A percentile compares a stretch with the other conserved stretches of the same genome.
Evolutionary conservation across 2,888 invertebrate species (phyloP).

Genomic region (Brenthis daphne): DNA sequence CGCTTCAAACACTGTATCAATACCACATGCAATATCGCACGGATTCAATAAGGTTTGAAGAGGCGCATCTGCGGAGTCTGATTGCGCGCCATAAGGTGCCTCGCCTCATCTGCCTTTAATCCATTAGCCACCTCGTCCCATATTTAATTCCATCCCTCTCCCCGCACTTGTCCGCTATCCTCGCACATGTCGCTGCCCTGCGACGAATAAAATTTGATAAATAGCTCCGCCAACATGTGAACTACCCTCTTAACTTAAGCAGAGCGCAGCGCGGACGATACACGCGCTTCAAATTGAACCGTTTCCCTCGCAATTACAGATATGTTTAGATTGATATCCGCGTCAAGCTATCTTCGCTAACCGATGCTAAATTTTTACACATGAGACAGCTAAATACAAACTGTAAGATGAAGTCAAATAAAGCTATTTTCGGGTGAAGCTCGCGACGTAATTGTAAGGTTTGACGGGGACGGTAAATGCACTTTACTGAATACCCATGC

Average conservation of each 20-base stretch:
- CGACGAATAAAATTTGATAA: slow-evolving; percentile 80
- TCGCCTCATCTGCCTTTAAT: slow-evolving; percentile 69
- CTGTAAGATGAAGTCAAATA: slow-evolving; percentile 40
- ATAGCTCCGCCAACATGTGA: slow-evolving; percentile 79
- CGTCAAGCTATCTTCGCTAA: slow-evolving; percentile 69
- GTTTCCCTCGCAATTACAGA: slow-evolving; percentile 38
- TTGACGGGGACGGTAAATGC: slow-evolving; percentile 75
- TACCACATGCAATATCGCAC: slow-evolving; percentile 18
- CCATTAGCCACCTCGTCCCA: slow-evolving; percentile 75
- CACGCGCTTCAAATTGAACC: slow-evolving; percentile 43
- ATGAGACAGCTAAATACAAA: slow-evolving; percentile 40
- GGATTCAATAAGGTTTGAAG: slow-evolving; percentile 35
- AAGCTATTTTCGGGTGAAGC: slow-evolving; percentile 44
- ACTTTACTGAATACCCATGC: slow-evolving; percentile 75
- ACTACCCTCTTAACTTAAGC: slow-evolving; percentile 81
- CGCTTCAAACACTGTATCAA: slow-evolving; percentile 5
- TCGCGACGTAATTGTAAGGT: slow-evolving; percentile 60
- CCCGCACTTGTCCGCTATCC: slow-evolving; percentile 68
- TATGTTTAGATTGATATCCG: slow-evolving; percentile 39
- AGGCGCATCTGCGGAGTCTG: slow-evolving; percentile 66
- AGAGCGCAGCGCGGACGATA: slow-evolving; percentile 52
- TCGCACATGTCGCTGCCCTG: slow-evolving; percentile 77
- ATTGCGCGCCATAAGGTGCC: slow-evolving; percentile 72
- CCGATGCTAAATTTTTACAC: slow-evolving; percentile 47
- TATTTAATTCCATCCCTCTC: slow-evolving; percentile 69